Evolutionary conservation across 2,888 invertebrate species (phyloP).

Genomic region (Drosophila neoperkinsi): DNA sequence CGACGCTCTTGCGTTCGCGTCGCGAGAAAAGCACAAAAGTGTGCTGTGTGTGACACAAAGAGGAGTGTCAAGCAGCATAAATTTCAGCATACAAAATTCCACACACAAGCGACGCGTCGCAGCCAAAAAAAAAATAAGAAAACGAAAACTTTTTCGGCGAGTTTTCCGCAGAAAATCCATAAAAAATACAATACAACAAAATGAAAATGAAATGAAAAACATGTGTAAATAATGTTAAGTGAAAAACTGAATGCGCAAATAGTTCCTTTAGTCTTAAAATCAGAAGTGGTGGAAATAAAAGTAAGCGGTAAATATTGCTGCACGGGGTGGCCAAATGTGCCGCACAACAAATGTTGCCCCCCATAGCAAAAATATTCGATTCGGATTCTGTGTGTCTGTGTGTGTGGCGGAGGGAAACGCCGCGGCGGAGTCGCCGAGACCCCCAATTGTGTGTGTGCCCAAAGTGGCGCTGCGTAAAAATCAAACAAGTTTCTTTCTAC

Average conservation of each 20-base stretch:
- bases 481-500: slow-evolving; percentile 80
- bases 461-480: slow-evolving; percentile 69
- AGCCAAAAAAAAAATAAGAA: slow-evolving; percentile 34
- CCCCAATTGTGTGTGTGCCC: slow-evolving; percentile 49
- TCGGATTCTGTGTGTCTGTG: slow-evolving; percentile 20
- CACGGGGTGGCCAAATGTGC: slow-evolving; percentile 32
- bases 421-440: slow-evolving; percentile 10
- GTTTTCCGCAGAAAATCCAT: slow-evolving; percentile 71
- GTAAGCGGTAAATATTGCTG: slow-evolving; percentile 63
- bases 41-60: slow-evolving; percentile 71
- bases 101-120: slow-evolving; percentile 70
- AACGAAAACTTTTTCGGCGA: slow-evolving; percentile 65
- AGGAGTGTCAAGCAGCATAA: slow-evolving; percentile 78
- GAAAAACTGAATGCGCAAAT: slow-evolving; percentile 61
- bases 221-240: slow-evolving; percentile 64
- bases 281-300: slow-evolving; percentile 60
- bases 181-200: slow-evolving; percentile 53
- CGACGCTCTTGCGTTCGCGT: slow-evolving; percentile 22
- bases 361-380: slow-evolving; percentile 5
- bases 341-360: slow-evolving; percentile 39
- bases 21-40: slow-evolving; percentile 55
- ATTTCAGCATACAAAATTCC: slow-evolving; percentile 79
- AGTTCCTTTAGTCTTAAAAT: slow-evolving; percentile 73
- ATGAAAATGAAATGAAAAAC: slow-evolving; percentile 35
- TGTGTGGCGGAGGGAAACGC: background rate